phyloP scores from a whole-genome alignment of 1,140 invertebrate genomes.

The Mercenaria mercenaria region DNA sequence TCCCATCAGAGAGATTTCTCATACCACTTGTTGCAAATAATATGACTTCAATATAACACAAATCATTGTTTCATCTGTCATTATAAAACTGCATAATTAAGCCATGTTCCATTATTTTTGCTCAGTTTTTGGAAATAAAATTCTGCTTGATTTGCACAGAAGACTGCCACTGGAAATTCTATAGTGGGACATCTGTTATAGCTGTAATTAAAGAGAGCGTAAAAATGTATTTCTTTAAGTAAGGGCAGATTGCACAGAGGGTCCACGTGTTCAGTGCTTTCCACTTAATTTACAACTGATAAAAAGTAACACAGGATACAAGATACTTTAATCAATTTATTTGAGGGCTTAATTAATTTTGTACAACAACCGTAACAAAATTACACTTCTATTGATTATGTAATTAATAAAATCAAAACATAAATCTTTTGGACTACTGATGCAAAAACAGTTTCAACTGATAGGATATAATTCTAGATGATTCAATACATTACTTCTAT shows the following conservation, averaged over 20 bases:
- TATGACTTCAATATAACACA: neutral
- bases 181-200: neutral
- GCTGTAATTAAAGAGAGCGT: neutral
- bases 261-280: neutral
- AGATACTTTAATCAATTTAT: neutral
- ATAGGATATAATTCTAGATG: too few species aligned
- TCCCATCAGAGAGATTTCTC: neutral
- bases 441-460: neutral
- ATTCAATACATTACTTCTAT: too few species aligned
- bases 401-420: neutral
- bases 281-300: neutral
- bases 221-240: neutral
- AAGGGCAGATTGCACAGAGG: neutral
- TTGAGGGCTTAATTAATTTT: neutral
- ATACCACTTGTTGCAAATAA: neutral
- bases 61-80: neutral
- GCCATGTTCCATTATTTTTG: conserved; percentile 8
- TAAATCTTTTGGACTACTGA: conserved; percentile 13
- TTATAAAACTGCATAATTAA: conserved; percentile 7
- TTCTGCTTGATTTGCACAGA: neutral
- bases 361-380: neutral
- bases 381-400: neutral
- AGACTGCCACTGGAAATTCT: neutral
- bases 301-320: neutral
- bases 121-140: conserved; percentile 6